Base-by-base conservation (phyloP, 2,888 invertebrate species). In the Tenthredo notha region DNA sequence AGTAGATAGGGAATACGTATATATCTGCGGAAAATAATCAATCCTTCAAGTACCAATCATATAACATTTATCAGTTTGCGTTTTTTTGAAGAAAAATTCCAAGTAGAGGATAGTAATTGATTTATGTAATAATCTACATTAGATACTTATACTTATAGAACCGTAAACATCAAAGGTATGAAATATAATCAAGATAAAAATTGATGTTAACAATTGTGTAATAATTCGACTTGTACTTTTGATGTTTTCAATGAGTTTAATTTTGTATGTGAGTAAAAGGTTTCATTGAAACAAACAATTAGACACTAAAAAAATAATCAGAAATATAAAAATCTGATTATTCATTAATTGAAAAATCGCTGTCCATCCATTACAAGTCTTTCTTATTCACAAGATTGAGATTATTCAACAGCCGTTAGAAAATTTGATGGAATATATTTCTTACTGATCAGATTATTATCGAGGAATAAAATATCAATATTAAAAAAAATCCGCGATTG, bases 171-270 rank as follows among this genome's bases (percentile, higher is more conserved):
- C 72, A 74, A 40, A 74, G 72, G 9, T 21, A 74, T 4, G 9
- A 74, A 40, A 74, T 74, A 74, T 74, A 74, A 74, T 74, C 21
- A 74, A 21, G 21, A 21, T 25, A 6, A 74, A 25, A 40, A 74
- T 74, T 74, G 40, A 74, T 43, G n/a, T 67, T 25, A 33, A 15
- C 15, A 6, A 67, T 15, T 12, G 67, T 18, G 12, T 67, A 18
- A 67, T 65, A 65, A 58, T 50, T 33, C 33, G 67, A 18, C 67
- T 33, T 29, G 33, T 67, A 67, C 18, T 29, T 67, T 67, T 5
- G 67, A 29, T 67, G 4, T 18, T 25, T 21, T 21, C 2, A 61
- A 61, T 61, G 6, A 61, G 9, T 25, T 25, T 1, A 21, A 61
- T 21, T 25, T n/a, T n/a, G n/a, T 2, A 61, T 10, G 25, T 25